Percentiles rank a stretch among this genome's conserved stretches.
Evolutionary conservation across 2,888 invertebrate genomes (phyloP).

Genomic region (Pseudolycoriella hygida): DNA sequence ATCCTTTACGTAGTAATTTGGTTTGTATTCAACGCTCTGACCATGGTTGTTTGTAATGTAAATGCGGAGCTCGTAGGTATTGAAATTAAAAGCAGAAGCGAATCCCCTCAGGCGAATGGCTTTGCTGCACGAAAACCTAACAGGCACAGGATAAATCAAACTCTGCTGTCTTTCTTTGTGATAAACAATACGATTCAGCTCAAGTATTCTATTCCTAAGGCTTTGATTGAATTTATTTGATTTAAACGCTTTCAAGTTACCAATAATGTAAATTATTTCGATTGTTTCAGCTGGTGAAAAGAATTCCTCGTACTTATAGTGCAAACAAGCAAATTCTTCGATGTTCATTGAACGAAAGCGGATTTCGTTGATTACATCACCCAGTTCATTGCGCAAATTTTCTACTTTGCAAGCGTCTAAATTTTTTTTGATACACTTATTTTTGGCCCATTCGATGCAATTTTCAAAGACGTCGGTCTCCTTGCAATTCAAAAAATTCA

Average conservation of each 20-base stretch:
- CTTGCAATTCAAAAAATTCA: neutral
- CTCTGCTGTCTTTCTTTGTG: no score
- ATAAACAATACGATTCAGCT: no score
- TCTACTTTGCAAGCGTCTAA: neutral
- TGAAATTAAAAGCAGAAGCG: no score
- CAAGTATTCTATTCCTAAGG: neutral
- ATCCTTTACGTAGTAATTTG: no score
- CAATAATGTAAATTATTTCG: slow-evolving; percentile 1
- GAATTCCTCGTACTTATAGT: neutral
- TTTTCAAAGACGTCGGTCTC: neutral
- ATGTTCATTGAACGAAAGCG: neutral
- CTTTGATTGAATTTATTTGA: slow-evolving; percentile 1
- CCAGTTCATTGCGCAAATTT: neutral
- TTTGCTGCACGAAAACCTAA: no score
- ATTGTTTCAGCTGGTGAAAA: neutral
- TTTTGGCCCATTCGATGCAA: neutral
- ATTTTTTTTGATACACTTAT: neutral
- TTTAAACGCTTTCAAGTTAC: neutral
- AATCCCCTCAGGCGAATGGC: no score
- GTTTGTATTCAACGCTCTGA: no score
- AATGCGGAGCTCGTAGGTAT: no score
- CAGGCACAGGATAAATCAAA: no score
- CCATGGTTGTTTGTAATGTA: no score
- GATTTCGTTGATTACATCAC: neutral
- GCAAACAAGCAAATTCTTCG: neutral